Evolutionary conservation across 1,140 invertebrate genomes (phyloP), one percentile per base, ranked within the genome.

Genomic region (Platyura marginata): DNA sequence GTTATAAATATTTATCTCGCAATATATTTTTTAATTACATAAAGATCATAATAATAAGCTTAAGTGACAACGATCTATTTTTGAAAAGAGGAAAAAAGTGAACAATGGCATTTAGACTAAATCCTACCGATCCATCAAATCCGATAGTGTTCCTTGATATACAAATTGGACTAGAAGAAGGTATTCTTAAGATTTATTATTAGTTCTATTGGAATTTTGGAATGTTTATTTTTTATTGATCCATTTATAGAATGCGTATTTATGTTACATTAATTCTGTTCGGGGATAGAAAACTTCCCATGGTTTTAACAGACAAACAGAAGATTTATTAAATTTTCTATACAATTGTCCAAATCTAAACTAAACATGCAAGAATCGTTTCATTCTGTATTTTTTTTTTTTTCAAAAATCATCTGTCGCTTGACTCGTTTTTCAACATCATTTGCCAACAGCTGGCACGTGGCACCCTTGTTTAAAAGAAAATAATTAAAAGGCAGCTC

Each of bases 131-230:
- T n/a, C n/a, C n/a, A n/a, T n/a, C n/a, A n/a, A 73, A 72, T 63
- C 69, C 71, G 0, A 52, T 72, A 22, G 69, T 74, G 18, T 86
- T 69, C 53, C 64, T 87, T 47, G 81, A 87, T 47, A 68, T 87
- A 43, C 63, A 63, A 47, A 71, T 86, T 49, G 76, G 69, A 23
- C 61, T 67, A 21, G 69, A 71, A 46, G 61, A 58, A 58, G 69
- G 65, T 68, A 53, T 25, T 37, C 47, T 40, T 44, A 20, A 32
- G 20, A 22, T 4, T 5, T 40, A 5, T 42, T 36, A 16, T n/a
- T n/a, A n/a, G n/a, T n/a, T n/a, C n/a, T n/a, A n/a, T n/a, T n/a
- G n/a, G n/a, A n/a, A n/a, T n/a, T n/a, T n/a, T n/a, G n/a, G n/a
- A n/a, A n/a, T n/a, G n/a, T n/a, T n/a, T n/a, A n/a, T n/a, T n/a